Conservation (phyloP, 2,797 vertebrate genomes). For the Periparus ater region DNA sequence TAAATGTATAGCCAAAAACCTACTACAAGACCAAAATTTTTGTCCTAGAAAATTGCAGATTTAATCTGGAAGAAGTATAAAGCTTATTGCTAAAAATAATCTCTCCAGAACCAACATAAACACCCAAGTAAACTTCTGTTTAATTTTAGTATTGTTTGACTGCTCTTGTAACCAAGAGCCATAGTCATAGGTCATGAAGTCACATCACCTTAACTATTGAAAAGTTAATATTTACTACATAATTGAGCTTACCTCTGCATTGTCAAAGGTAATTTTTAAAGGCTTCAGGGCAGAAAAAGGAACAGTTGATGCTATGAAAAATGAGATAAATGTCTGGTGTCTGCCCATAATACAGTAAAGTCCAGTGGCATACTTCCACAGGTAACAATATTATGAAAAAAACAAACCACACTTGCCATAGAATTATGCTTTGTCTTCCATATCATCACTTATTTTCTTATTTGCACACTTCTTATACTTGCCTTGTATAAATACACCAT, state of each 20-base stretch:
- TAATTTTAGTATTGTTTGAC: not conserved
- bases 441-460: not conserved
- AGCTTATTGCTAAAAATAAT: not conserved
- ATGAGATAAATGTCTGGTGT: not conserved
- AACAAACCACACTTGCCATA: not conserved
- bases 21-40: not conserved
- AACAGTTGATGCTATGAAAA: not conserved
- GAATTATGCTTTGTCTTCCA: not conserved
- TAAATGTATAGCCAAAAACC: not conserved
- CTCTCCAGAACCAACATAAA: not conserved
- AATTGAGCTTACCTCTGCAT: not conserved
- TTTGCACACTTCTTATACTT: not conserved
- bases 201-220: not conserved
- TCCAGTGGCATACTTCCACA: not conserved
- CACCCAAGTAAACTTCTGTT: not conserved
- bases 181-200: not conserved
- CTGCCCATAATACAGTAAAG: not conserved
- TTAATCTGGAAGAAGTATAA: not conserved
- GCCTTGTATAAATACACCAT: not conserved
- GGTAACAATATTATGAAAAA: not conserved
- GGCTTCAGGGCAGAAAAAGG: slow-evolving; percentile 1
- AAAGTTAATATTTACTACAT: not conserved
- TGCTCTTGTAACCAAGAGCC: not conserved
- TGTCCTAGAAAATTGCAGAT: not conserved
- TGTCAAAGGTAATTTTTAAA: not conserved